Base-by-base conservation (phyloP, 1,140 invertebrate genomes). In the Heliconius eleuchia region DNA sequence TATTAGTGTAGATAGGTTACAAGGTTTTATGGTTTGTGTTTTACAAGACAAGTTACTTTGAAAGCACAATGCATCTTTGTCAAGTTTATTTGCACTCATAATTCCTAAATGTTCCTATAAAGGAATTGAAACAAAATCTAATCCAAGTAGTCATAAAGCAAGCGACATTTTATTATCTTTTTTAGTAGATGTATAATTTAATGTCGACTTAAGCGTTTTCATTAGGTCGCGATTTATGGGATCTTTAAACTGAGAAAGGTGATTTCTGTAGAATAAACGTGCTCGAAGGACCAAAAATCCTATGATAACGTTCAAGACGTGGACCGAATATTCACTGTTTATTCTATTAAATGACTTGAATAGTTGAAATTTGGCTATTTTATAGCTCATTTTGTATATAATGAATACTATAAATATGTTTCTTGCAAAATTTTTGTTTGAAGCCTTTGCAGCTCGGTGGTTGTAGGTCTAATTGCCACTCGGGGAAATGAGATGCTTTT, bases 201-300 rank as follows among this genome's bases (percentile, higher is more conserved):
- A 75, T n/a, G 74, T 75, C 23, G 23, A 75, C 74, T 60, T 76
- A 66, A 76, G 74, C 55, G 74, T 34, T 76, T 76, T 66, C 74
- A 76, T 76, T 76, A 76, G 74, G 27, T 11, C 34, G 37, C 55
- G 57, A 76, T 76, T 76, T 76, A 76, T 76, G 18, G 52, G 34
- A 57, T 66, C 57, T 76, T 66, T 66, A 76, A 66, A 30, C 60
- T 66, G 9, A 3, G 27, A 6, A 18, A 66, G 60, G 23, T 66
- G 27, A 66, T 57, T 66, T 66, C 60, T 66, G 60, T 23, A 57
- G 3, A 16, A 30, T 66, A 30, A 66, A 16, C 60, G 23, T 66
- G 60, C 27, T 66, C 60, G 60, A 66, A 66, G 23, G 60, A 66
- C 60, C 60, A 66, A 66, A 30, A 27, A 16, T 30, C 23, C 23